Base-by-base conservation (phyloP, 2,113 vertebrate genomes). In the Erythrolamprus reginae region DNA sequence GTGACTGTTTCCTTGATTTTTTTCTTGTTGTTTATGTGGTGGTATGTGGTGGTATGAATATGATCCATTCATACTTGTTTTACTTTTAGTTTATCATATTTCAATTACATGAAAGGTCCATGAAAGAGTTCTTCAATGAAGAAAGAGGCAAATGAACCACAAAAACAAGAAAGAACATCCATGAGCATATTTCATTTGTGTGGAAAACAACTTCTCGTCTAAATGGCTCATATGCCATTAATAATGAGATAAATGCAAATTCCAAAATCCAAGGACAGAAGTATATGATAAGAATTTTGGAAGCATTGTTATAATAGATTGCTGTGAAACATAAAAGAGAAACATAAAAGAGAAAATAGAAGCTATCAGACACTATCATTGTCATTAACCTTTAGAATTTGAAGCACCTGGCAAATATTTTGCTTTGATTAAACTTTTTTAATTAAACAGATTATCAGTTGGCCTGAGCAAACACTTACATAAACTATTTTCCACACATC, bases 381-480 rank as follows among this genome's bases (percentile, higher is more conserved):
- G 33, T 82, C 88, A 86, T n/a, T 94, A 93, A 52, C 88, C 70
- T 87, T 9, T 45, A 90, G 61, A 93, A 91, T 95, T 95, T 88
- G 93, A 15, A 92, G 55, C 84, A 95, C 91, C 58, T 90, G 92
- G 86, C 10, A 89, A 91, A 50, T 3, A 0, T 90, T 94, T 53
- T 88, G 82, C n/a, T 86, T 92, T 13, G 0, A 92, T 92, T 90
- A 94, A 94, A 94, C 26, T 87, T n/a, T 38, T 92, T 93, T 93
- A 92, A 42, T 45, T 82, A 33, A 47, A 52, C 50, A 19, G 28
- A 51, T 65, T 95, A 95, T 94, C 95, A 94, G 82, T 93, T 94
- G 84, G 93, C 2, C n/a, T 88, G 26, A 84, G 91, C 91, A 95
- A 95, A 94, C 5, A 93, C 55, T 56, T 91, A 92, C 95, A 96